phyloP scores from a whole-genome alignment of 2,113 vertebrate genomes.

The Corythoichthys intestinalis region DNA sequence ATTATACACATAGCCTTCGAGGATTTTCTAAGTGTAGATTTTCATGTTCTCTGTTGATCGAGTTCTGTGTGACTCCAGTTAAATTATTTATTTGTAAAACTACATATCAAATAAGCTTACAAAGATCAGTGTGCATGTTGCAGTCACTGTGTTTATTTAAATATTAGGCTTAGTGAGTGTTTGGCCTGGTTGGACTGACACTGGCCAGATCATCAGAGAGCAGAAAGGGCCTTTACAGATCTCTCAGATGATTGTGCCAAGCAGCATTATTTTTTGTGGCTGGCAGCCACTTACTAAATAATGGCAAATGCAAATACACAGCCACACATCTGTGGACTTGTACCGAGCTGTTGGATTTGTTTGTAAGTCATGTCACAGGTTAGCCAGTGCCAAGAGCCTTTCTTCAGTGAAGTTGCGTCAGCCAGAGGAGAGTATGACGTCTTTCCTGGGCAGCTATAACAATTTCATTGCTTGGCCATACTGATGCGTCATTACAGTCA shows the following conservation, averaged over 20 bases:
- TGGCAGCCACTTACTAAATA: conserved; percentile 48
- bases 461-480: conserved; percentile 13
- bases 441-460: conserved; percentile 34
- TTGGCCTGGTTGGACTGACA: neutral
- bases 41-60: too few species aligned
- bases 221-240: neutral
- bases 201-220: neutral
- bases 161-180: neutral
- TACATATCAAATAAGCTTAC: neutral
- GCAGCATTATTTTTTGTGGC: conserved; percentile 48
- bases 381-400: conserved; percentile 33
- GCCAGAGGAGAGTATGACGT: conserved; percentile 36
- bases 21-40: too few species aligned
- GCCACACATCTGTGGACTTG: conserved; percentile 46
- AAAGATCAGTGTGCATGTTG: neutral
- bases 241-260: conserved; percentile 43
- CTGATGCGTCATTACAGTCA: conserved; percentile 32
- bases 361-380: conserved; percentile 14
- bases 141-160: neutral
- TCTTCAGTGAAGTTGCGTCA: conserved; percentile 51
- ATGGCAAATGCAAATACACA: conserved; percentile 47
- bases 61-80: conserved; percentile 8
- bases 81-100: neutral
- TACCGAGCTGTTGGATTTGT: conserved; percentile 8
- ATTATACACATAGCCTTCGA: too few species aligned